These are phyloP conservation scores for Xenopus borealis DNA, from an alignment of 2,113 vertebrate genomes.

Conservation along the genomic window DNA sequence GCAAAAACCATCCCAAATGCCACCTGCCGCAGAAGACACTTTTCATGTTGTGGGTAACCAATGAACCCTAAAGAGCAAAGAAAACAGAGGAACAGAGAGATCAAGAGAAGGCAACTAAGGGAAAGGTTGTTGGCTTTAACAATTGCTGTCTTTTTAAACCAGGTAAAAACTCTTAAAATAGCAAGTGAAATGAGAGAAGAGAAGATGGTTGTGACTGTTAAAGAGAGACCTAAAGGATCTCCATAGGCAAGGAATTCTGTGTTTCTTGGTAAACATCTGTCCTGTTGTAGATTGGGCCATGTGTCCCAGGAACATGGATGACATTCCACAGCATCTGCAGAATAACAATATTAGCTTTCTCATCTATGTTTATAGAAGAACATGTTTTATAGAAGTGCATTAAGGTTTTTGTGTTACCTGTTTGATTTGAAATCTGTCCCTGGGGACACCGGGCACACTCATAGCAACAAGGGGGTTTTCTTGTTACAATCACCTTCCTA, in stretches of 20 bases:
- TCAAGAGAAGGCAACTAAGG: conserved; percentile 59
- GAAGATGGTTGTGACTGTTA: conserved; percentile 48
- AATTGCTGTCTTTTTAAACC: conserved; percentile 51
- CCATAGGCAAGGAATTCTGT: conserved; percentile 57
- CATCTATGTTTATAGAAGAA: too few relatives aligned
- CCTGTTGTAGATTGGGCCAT: conserved; percentile 52
- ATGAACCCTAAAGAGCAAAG: conserved; percentile 56
- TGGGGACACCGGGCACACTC: conserved; percentile 19
- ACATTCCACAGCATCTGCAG: conserved; percentile 55
- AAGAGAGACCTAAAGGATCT: conserved; percentile 52
- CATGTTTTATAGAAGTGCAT: too few relatives aligned
- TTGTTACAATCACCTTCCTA: conserved; percentile 3
- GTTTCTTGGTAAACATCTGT: conserved; percentile 53
- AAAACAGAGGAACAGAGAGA: conserved; percentile 57
- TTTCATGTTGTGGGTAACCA: conserved; percentile 52
- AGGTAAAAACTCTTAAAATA: conserved; percentile 47
- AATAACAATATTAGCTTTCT: too few relatives aligned
- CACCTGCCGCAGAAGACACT: conserved; percentile 56
- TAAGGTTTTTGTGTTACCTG: not conserved
- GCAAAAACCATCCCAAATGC: conserved; percentile 56
- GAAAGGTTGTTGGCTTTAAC: conserved; percentile 58
- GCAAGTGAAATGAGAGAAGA: conserved; percentile 49
- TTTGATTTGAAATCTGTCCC: conserved; percentile 25
- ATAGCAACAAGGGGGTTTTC: conserved; percentile 23
- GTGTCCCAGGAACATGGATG: conserved; percentile 51